Base-by-base conservation (phyloP, 2,888 invertebrate genomes). In the Ennomos erosarius region DNA sequence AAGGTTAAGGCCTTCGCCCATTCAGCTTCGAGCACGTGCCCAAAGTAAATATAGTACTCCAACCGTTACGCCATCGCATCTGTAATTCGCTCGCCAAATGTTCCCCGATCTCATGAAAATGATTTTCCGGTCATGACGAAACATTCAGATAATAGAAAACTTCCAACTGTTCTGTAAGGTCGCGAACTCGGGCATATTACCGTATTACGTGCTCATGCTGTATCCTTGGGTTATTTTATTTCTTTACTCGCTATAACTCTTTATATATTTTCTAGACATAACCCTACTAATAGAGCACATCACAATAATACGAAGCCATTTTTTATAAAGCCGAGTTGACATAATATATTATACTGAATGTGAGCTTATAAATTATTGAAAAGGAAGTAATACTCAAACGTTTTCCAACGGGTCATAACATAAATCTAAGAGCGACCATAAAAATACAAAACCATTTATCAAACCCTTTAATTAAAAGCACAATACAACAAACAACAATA, bases 21-120 rank as follows among this genome's bases (percentile, higher is more conserved):
- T 92, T 92, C 88, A 92, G 78, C 74, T 82, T 82, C 71, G 82
- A 85, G 85, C 91, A 91, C 91, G 91, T 90, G 91, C 85, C 87
- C 78, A 87, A 89, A 88, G 90, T 91, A 91, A 91, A 91, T 90
- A 90, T 90, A 88, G 88, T 88, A 88, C 84, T 81, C 78, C 65
- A 71, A 72, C 72, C 70, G 84, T 87, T 86, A 86, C 85, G 82
- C 80, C 79, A 82, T 75, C 76, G 73, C 73, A 44, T 51, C 54
- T 75, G 82, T 82, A 80, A 82, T 77, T 71, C 74, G 69, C 69
- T 69, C 71, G 73, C 71, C 74, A 70, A 77, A 73, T 71, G 68
- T 68, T 68, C 69, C 40, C 45, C 46, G 51, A 47, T 60, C 59
- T 59, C 47, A 44, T 54, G 50, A 35, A 53, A 56, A 50, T 37